A percentile compares a stretch with the other conserved stretches of the same genome.
Evolutionary conservation across 1,140 invertebrate genomes (phyloP).

Genomic region (Eurytemora carolleeae): DNA sequence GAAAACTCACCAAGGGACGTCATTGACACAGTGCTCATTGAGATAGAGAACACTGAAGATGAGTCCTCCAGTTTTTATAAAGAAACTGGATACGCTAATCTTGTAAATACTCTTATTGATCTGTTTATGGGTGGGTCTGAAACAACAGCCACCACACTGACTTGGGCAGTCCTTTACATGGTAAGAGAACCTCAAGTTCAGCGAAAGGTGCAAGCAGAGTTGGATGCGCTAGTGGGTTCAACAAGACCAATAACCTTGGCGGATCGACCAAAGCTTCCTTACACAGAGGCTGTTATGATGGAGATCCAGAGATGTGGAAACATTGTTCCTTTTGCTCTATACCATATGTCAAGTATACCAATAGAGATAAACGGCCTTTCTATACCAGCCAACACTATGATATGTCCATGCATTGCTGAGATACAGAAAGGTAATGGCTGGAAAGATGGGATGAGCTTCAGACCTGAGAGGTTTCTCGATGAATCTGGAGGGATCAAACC

Average conservation of each 20-base stretch:
- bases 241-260: constrained; percentile 12
- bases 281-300: constrained; percentile 40
- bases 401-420: not conserved
- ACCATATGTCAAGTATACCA: constrained; percentile 2
- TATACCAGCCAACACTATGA: not conserved
- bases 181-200: constrained; percentile 21
- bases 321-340: constrained; percentile 12
- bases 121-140: constrained; percentile 24
- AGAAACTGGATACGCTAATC: not conserved
- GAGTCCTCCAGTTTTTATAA: not conserved
- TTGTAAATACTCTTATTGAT: constrained; percentile 19
- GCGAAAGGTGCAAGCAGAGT: constrained; percentile 21
- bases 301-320: constrained; percentile 42
- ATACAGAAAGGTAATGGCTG: not conserved
- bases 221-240: constrained; percentile 22
- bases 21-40: constrained; percentile 26
- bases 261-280: constrained; percentile 27
- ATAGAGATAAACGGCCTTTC: not conserved
- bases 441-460: not conserved
- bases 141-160: constrained; percentile 22
- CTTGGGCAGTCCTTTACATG: constrained; percentile 22
- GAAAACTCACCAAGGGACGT: constrained; percentile 25
- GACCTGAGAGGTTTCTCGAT: too few species aligned
- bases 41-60: constrained; percentile 19
- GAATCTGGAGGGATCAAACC: too few species aligned